Base-by-base conservation (phyloP, 2,113 vertebrate species). In the Empidonax alnorum region DNA sequence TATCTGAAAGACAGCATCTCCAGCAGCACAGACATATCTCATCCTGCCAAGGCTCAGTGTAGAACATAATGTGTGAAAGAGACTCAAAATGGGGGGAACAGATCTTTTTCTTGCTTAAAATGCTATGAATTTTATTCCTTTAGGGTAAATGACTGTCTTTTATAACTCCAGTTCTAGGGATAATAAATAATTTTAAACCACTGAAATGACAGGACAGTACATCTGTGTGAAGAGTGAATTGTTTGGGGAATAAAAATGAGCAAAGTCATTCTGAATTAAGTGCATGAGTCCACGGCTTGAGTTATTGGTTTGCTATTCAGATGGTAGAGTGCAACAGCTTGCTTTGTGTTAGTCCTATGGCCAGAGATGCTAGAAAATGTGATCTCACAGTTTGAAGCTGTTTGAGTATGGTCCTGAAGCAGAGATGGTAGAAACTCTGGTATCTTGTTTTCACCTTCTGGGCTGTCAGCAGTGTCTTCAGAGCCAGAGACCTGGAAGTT, bases 1-100 rank as follows among this genome's bases (percentile, higher is more conserved):
- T 87, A 86, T 94, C 66, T 81, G 52, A 72, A 97, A 87, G 80
- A 77, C 87, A 94, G 44, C 53, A 89, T 71, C 69, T 95, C 49
- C 18, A 94, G 84, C 61, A 92, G 74, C 58, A 84, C 78, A 94
- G 81, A 42, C 49, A 58, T 92, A 90, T 33, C 73, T 94, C 80
- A 91, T 84, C 77, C 69, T 94, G 91, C 94, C 94, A 94, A 94
- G 59, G 50, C 80, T 74, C 77, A 46, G 23, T 68, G 77, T 87
- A 63, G 73, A 95, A 87, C 73, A 91, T 79, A 82, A 91, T 79
- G 81, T 95, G 89, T 87, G 91, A 95, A 89, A 94, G 71, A 94
- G 20, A 68, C 35, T 58, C 44, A 76, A 78, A 56, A 91, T 84
- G 73, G 84, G 35, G 66, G 30, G 47, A 84, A 77, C 75, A 27